Base-by-base conservation (phyloP, 1,140 invertebrate genomes). In the Anoplophora glabripennis region DNA sequence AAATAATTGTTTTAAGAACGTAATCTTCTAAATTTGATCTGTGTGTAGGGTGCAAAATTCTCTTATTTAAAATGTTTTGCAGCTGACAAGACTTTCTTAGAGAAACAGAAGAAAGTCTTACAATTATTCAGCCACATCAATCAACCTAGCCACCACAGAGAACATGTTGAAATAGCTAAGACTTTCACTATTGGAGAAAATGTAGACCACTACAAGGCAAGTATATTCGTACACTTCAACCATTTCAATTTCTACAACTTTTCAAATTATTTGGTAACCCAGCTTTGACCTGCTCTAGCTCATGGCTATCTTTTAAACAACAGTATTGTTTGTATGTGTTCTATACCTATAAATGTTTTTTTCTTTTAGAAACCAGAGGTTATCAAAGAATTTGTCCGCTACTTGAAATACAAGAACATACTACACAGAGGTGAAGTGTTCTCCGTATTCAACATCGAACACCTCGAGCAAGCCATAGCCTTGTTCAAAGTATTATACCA, bases 401-500 rank as follows among this genome's bases (percentile, higher is more conserved):
- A 81, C 69, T 18, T 28, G 14, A 44, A 8, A 82, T 83, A 34
- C 38, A 79, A n/a, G 82, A 81, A 12, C 72, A 80, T 42, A 64
- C 86, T 34, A 77, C 84, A 5, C 0, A 79, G 77, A 57, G 83
- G 81, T 52, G 79, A 81, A 61, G 77, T 86, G 35, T 89, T 86
- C 67, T 83, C 84, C 12, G 60, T 82, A n/a, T 76, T 82, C 63
- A 74, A 87, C 48, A 77, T 81, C 28, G 78, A 81, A 9, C 85
- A 88, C 47, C 64, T 81, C n/a, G 74, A 82, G 42, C 84, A 89
- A 74, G 81, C 83, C 33, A 73, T 80, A 4, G 78, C 78, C 7
- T 72, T 89, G 47, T 89, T 87, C 79, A 82, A 88, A 53, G 66
- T 87, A 55, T 81, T 90, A 65, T 86, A 83, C 74, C 82, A 81